A percentile compares a stretch with the other conserved stretches of the same genome.
phyloP scores from a whole-genome alignment of 2,113 vertebrate species.

The Sisor rabdophorus region DNA sequence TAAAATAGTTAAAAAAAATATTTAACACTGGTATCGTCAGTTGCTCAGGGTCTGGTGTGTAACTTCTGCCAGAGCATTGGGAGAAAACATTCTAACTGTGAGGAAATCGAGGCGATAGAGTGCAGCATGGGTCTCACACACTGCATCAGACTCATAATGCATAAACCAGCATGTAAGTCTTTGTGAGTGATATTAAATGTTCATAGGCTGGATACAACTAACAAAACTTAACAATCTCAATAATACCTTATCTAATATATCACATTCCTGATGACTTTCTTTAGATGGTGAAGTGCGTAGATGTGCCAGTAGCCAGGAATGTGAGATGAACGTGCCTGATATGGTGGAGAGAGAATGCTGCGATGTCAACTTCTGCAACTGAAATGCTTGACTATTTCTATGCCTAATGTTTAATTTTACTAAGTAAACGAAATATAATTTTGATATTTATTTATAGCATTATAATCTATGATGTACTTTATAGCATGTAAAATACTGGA shows the following conservation, averaged over 20 bases:
- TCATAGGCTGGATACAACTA: background rate
- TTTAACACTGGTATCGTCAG: conserved; percentile 14
- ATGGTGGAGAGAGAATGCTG: conserved; percentile 37
- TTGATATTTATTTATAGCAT: background rate
- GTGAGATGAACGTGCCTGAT: background rate
- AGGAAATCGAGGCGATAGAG: background rate
- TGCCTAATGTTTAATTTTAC: background rate
- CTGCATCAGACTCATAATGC: conserved; percentile 33
- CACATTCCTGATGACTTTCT: background rate
- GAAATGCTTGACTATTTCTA: background rate
- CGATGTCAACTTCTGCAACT: conserved; percentile 42
- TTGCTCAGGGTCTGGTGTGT: conserved; percentile 40
- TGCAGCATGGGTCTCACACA: conserved; percentile 8
- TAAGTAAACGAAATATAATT: background rate
- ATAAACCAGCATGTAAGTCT: conserved; percentile 36
- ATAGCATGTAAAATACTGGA: background rate
- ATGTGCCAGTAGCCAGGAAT: conserved; percentile 34
- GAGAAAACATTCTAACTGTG: background rate
- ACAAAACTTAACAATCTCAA: too few species aligned
- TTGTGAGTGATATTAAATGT: background rate
- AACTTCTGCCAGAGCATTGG: conserved; percentile 40
- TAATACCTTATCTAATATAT: too few species aligned
- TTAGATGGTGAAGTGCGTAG: conserved; percentile 45
- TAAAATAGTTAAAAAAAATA: background rate
- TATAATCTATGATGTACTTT: conserved; percentile 3